Evolutionary conservation across 1,140 invertebrate species (phyloP).

Genomic region (Trachelipus rathkii): DNA sequence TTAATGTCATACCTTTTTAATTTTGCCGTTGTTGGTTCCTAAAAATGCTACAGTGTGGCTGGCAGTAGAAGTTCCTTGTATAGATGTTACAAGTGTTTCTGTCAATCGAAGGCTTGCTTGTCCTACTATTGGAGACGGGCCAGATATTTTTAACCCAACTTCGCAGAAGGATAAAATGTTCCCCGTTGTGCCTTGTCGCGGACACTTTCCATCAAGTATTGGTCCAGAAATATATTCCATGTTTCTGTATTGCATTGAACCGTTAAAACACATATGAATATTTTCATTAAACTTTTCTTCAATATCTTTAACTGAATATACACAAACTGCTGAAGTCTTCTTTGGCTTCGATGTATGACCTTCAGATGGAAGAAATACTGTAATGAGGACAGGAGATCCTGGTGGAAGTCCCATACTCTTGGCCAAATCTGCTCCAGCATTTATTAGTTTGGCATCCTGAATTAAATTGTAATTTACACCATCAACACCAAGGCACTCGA

Average conservation of each 20-base stretch:
- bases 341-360: slow-evolving; percentile 73
- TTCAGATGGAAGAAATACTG: slow-evolving; percentile 75
- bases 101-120: slow-evolving; percentile 61
- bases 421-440: slow-evolving; percentile 74
- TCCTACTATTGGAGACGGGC: slow-evolving; percentile 70
- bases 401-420: slow-evolving; percentile 68
- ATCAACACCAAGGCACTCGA: slow-evolving; percentile 48
- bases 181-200: slow-evolving; percentile 64
- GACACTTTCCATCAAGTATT: slow-evolving; percentile 83
- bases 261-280: slow-evolving; percentile 95
- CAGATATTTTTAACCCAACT: slow-evolving; percentile 86
- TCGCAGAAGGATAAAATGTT: slow-evolving; percentile 89
- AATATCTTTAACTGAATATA: slow-evolving; percentile 69
- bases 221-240: slow-evolving; percentile 90
- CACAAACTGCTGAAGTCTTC: slow-evolving; percentile 73
- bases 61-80: slow-evolving; percentile 71
- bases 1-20: slow-evolving; percentile 67
- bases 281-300: slow-evolving; percentile 91
- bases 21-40: slow-evolving; percentile 69
- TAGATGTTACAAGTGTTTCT: slow-evolving; percentile 64
- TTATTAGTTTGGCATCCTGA: slow-evolving; percentile 80
- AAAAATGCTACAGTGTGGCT: slow-evolving; percentile 86
- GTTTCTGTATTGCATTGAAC: slow-evolving; percentile 81
- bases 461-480: slow-evolving; percentile 75
- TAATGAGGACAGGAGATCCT: slow-evolving; percentile 72